Evolutionary conservation across 1,140 invertebrate species (phyloP), one percentile per base, ranked within the genome.

Genomic region (Arctopsyche grandis): DNA sequence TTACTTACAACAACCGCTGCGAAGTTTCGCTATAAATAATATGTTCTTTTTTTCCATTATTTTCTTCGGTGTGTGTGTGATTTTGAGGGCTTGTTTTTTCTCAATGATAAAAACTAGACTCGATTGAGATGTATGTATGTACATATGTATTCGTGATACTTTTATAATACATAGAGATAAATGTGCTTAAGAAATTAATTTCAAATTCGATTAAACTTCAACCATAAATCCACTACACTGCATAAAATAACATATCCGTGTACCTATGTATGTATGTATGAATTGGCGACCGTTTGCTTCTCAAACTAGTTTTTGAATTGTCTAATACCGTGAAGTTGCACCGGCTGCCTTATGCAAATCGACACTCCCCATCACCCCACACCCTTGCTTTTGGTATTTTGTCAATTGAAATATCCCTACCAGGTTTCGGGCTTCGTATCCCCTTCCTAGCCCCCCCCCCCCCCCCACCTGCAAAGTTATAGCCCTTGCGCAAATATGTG

Each of bases 261-360:
- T 52, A 66, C 10, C 29, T 7, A 69, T 69, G n/a, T 12, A 60
- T 60, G 7, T 60, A 22, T 21, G 1, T 66, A 66, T 66, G 12
- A 16, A 19, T 66, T 66, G 1, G 60, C 21, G 10, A 21, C 5
- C 21, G 19, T 66, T 66, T 66, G 69, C 5, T 5, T 38, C 4
- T 16, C 26, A 43, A 70, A 70, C 69, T 70, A 70, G 69, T 70
- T 70, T 70, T 70, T 70, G 69, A 22, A 70, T 70, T 70, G 69
- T 38, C 26, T 70, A 70, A 70, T 70, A 26, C 69, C 12, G 16
- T 16, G 16, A 16, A 52, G 12, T 52, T 52, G 69, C 21, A 70
- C 69, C 69, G 69, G 69, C 12, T 26, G 29, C 69, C 26, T 70
- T 70, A 70, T 70, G 21, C 26, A 70, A 70, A 70, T 70, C 48